Percentiles rank a stretch among this genome's conserved stretches.
These are phyloP conservation scores for Dione vanillae DNA, from an alignment of 2,888 invertebrate genomes.

Conservation along the genomic window DNA sequence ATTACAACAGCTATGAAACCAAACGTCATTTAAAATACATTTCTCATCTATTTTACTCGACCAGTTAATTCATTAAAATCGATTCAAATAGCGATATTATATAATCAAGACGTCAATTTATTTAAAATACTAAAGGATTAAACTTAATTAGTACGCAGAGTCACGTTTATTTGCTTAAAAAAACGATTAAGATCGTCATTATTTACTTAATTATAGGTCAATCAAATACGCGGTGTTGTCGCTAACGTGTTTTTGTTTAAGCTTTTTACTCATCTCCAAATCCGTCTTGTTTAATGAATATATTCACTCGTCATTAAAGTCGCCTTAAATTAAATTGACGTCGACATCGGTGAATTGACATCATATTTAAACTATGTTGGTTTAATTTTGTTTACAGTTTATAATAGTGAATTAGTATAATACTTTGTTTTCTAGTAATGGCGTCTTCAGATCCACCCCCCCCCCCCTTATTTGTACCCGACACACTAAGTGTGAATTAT, in stretches of 20 bases:
- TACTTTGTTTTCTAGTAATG: no score
- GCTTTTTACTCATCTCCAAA: constrained; percentile 17
- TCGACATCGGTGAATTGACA: neutral
- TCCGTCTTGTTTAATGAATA: constrained; percentile 24
- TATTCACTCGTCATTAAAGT: constrained; percentile 9
- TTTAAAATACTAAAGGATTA: neutral
- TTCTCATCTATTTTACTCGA: neutral
- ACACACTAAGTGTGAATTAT: no score
- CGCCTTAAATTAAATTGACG: neutral
- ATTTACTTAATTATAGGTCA: constrained; percentile 32
- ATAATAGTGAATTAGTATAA: no score
- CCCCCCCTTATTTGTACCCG: no score
- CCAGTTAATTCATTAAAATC: neutral
- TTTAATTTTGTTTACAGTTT: no score
- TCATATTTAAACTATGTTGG: neutral
- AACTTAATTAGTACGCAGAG: constrained; percentile 5
- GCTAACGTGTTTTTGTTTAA: neutral
- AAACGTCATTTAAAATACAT: neutral
- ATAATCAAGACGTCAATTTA: neutral
- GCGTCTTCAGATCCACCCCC: no score
- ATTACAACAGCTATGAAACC: neutral
- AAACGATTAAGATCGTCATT: constrained; percentile 10
- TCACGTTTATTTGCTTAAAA: neutral
- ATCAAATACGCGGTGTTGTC: constrained; percentile 20
- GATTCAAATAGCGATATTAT: neutral